phyloP scores from a whole-genome alignment of 2,113 vertebrate genomes.

The Salvelinus fontinalis region DNA sequence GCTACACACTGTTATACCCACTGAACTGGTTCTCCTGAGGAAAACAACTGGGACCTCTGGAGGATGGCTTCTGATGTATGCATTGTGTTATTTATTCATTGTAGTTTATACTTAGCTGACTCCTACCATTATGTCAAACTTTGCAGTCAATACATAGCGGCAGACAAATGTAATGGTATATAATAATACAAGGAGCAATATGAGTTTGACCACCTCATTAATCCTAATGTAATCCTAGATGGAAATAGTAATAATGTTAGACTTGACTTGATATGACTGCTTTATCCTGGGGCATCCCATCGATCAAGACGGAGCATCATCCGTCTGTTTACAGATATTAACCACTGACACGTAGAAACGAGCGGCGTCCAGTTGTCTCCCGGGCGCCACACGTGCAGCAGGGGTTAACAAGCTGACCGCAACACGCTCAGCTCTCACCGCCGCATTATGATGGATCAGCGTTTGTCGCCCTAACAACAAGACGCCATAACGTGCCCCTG shows the following conservation, averaged over 20 bases:
- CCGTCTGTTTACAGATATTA: slow-evolving; percentile 36
- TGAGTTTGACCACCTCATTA: too few species aligned
- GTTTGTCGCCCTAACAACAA: slow-evolving; percentile 24
- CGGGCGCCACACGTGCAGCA: slow-evolving; percentile 3
- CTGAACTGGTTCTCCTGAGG: too few species aligned
- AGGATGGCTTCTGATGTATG: too few species aligned
- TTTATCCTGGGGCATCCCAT: slow-evolving; percentile 5
- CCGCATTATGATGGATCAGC: slow-evolving; percentile 45
- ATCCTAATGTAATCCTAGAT: too few species aligned
- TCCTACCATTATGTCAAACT: background rate
- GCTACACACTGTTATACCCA: too few species aligned
- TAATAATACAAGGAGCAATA: too few species aligned
- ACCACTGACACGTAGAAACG: slow-evolving; percentile 43
- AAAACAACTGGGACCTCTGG: too few species aligned
- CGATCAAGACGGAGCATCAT: slow-evolving; percentile 40
- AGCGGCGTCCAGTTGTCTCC: slow-evolving; percentile 8
- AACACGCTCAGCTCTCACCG: background rate
- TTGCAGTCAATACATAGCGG: background rate
- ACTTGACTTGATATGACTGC: background rate
- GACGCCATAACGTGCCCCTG: slow-evolving; percentile 16
- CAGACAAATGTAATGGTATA: too few species aligned
- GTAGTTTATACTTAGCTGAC: background rate
- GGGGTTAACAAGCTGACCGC: slow-evolving; percentile 59
- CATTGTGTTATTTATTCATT: too few species aligned
- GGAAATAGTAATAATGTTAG: too few species aligned